Percentiles rank a stretch among this genome's conserved stretches.
Conservation (phyloP, 2,797 vertebrate species). For the Selene dorsalis region DNA sequence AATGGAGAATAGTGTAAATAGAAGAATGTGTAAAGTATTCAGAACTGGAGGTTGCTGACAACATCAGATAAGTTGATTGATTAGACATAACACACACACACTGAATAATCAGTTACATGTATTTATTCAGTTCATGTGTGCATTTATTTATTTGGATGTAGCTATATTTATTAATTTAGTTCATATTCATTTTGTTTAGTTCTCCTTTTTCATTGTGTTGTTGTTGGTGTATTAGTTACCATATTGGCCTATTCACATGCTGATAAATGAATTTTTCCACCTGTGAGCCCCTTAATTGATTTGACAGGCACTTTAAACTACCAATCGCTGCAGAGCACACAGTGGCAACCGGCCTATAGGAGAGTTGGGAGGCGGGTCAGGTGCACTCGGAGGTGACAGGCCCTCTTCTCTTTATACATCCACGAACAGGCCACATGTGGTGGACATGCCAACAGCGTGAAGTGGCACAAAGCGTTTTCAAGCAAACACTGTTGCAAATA, state of each 20-base stretch:
- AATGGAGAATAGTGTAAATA: not conserved
- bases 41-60: too few relatives aligned
- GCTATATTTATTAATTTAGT: not conserved
- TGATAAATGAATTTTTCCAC: not conserved
- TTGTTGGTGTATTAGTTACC: not conserved
- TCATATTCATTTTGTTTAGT: not conserved
- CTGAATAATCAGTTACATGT: too few relatives aligned
- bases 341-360: not conserved
- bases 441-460: not conserved
- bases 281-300: not conserved
- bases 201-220: not conserved
- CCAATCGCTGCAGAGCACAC: constrained; percentile 4
- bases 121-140: too few relatives aligned
- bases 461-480: not conserved
- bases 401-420: too few relatives aligned
- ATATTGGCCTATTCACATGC: not conserved
- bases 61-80: not conserved
- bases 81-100: too few relatives aligned
- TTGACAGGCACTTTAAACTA: not conserved
- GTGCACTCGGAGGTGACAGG: too few relatives aligned
- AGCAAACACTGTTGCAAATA: not conserved
- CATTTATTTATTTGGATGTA: not conserved
- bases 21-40: too few relatives aligned
- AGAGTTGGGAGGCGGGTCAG: not conserved
- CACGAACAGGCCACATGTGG: too few relatives aligned